Percentiles rank a stretch among this genome's conserved stretches.
Evolutionary conservation across 2,888 invertebrate genomes (phyloP).

Genomic region (Netelia virgata): DNA sequence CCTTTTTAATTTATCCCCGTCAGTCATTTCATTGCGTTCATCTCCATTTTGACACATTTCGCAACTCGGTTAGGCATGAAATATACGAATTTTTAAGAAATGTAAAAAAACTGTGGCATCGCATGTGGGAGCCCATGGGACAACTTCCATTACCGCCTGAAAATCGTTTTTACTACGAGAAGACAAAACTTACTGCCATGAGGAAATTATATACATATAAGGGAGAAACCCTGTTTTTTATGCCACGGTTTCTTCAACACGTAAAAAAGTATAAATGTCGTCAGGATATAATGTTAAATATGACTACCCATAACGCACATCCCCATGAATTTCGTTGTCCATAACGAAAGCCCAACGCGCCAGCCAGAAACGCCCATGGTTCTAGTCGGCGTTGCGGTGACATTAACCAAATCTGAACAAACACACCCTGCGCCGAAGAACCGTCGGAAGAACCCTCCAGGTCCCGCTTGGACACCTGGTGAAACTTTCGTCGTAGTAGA

Average conservation of each 20-base stretch:
- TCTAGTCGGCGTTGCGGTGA: conserved; percentile 72
- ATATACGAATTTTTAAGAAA: too few species aligned
- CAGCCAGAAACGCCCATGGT: conserved; percentile 61
- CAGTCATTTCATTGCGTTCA: too few species aligned
- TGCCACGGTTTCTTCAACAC: neutral
- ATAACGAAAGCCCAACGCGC: conserved; percentile 74
- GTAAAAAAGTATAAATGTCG: conserved; percentile 37
- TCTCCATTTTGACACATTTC: too few species aligned
- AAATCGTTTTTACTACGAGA: conserved; percentile 58
- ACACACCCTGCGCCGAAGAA: conserved; percentile 72
- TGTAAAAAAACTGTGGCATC: too few species aligned
- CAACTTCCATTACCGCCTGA: conserved; percentile 50
- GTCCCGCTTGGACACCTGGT: conserved; percentile 52
- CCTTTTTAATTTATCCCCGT: too few species aligned
- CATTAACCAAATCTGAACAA: conserved; percentile 83
- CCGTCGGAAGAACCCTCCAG: conserved; percentile 47
- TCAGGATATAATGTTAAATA: conserved; percentile 19
- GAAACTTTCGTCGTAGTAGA: conserved; percentile 32
- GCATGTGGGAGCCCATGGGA: conserved; percentile 73
- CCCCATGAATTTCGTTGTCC: conserved; percentile 41
- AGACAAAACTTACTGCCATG: neutral
- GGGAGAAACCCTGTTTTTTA: conserved; percentile 10
- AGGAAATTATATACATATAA: conserved; percentile 23
- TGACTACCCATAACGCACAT: neutral
- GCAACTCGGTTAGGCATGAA: too few species aligned